Base-by-base conservation (phyloP, 2,113 vertebrate genomes). In the Hippocampus mohnikei region DNA sequence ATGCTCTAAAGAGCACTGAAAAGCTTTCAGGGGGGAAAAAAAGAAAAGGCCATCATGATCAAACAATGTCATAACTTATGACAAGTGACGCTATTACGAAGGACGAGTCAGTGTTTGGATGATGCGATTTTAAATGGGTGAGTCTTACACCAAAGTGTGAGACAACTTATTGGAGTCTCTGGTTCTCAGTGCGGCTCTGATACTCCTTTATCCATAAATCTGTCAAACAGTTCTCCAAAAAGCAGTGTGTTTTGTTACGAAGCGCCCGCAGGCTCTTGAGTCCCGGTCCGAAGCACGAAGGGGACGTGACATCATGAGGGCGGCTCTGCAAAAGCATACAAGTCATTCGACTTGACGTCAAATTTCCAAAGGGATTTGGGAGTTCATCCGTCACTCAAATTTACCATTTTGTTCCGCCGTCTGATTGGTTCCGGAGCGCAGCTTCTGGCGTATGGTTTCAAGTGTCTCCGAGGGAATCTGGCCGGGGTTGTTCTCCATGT, bases 401-500 rank as follows among this genome's bases (percentile, higher is more conserved):
- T 71, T 63, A 74, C 76, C 81, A 4, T 69, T 73, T 63, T 67
- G 29, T 2, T 83, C 66, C 33, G 10, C 18, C 53, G 67, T 29
- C 52, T 71, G 67, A 23, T 42, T 64, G 12, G 46, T 42, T 3
- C 9, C 27, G 0, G 20, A 62, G 15, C 72, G 65, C 1, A 88
- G 66, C 69, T 79, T 88, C 75, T 83, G 81, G 10, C 88, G 88
- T 73, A 97, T 56, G 15, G 95, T 95, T 4, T 89, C 81, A 42
- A 97, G 81, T 0, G 94, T 93, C 60, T 91, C 78, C 1, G 46
- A 66, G 0, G 95, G 95, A 55, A 94, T 94, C 46, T 84, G 73
- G n/a, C 89, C 79, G 1, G 91, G 62, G 0, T 92, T 91, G 65
- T 89, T 92, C 86, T 96, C 94, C 84, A 98, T 87, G 66, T 95